These are phyloP conservation scores for Rhopilema esculentum DNA, from an alignment of 30 jellyfish, hydroid and myxozoan genomes.

Conservation along the genomic window DNA sequence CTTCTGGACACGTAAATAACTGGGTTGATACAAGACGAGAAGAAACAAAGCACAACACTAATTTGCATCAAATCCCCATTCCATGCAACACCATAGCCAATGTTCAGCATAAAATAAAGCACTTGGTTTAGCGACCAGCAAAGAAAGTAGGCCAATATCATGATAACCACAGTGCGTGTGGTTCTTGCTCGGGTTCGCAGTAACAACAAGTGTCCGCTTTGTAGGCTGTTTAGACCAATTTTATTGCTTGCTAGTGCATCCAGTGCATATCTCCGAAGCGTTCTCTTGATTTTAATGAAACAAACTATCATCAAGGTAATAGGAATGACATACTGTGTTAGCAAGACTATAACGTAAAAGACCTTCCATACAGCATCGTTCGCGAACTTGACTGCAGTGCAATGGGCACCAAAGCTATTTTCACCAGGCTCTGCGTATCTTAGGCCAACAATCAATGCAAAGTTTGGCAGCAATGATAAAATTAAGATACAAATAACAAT, in stretches of 20 bases:
- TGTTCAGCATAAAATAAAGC: slow-evolving; percentile 45
- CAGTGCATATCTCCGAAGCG: slow-evolving; percentile 8
- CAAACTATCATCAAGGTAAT: slow-evolving; percentile 71
- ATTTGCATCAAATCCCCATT: slow-evolving; percentile 59
- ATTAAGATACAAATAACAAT: slow-evolving; percentile 59
- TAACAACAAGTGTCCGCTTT: slow-evolving; percentile 45
- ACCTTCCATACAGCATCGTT: slow-evolving; percentile 34
- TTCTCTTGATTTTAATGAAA: slow-evolving; percentile 57
- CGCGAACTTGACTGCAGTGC: slow-evolving; percentile 50
- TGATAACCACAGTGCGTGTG: slow-evolving; percentile 53
- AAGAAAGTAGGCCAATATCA: slow-evolving; percentile 64
- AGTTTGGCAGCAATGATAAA: slow-evolving; percentile 56
- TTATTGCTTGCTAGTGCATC: slow-evolving; percentile 30
- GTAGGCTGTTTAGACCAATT: slow-evolving; percentile 15
- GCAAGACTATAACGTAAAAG: slow-evolving; percentile 39
- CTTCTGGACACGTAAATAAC: slow-evolving; percentile 69
- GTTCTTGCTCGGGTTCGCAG: slow-evolving; percentile 55
- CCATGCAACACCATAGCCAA: slow-evolving; percentile 65
- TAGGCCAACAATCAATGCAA: slow-evolving; percentile 66
- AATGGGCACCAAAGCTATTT: slow-evolving; percentile 77
- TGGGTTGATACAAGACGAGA: slow-evolving; percentile 82
- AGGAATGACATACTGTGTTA: slow-evolving; percentile 71
- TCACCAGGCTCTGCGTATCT: slow-evolving; percentile 17
- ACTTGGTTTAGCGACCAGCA: slow-evolving; percentile 82
- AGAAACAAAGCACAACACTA: slow-evolving; percentile 73